These are phyloP conservation scores for Lithophane leautieri DNA, from an alignment of 2,888 invertebrate species.

Conservation along the genomic window DNA sequence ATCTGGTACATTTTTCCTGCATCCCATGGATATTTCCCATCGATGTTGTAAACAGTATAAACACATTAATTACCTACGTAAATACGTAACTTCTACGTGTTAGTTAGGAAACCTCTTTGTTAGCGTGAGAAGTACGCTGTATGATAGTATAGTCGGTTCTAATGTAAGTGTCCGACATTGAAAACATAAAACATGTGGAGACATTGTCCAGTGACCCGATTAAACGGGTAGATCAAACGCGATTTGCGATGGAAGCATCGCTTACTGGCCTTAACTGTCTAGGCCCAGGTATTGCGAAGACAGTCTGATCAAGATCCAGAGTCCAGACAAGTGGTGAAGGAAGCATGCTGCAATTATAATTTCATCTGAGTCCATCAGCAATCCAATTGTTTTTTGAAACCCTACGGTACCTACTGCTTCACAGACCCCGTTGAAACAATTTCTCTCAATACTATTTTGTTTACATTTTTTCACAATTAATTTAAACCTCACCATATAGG, in stretches of 20 bases:
- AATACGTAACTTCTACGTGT: constrained; percentile 33
- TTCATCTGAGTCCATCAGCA: not conserved
- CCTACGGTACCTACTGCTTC: not conserved
- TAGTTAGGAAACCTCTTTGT: constrained; percentile 48
- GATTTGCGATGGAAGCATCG: not conserved
- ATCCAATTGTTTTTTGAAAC: not conserved
- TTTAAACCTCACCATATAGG: not conserved
- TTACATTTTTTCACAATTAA: not conserved
- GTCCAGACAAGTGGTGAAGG: not conserved
- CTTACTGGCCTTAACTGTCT: not conserved
- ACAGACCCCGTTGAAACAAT: not conserved
- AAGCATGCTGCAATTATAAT: not conserved
- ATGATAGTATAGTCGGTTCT: constrained; percentile 4
- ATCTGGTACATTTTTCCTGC: constrained; percentile 52
- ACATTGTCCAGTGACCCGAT: not conserved
- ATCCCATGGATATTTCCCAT: constrained; percentile 58
- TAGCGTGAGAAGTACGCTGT: constrained; percentile 41
- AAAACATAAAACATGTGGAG: not conserved
- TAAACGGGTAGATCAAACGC: not conserved
- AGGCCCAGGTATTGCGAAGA: not conserved
- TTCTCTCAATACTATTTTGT: not conserved
- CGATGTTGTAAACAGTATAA: constrained; percentile 54
- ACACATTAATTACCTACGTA: constrained; percentile 51
- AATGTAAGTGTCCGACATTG: not conserved
- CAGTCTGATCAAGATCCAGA: not conserved